These are phyloP conservation scores for Melieria crassipennis DNA, from an alignment of 2,888 invertebrate species.

Conservation along the genomic window DNA sequence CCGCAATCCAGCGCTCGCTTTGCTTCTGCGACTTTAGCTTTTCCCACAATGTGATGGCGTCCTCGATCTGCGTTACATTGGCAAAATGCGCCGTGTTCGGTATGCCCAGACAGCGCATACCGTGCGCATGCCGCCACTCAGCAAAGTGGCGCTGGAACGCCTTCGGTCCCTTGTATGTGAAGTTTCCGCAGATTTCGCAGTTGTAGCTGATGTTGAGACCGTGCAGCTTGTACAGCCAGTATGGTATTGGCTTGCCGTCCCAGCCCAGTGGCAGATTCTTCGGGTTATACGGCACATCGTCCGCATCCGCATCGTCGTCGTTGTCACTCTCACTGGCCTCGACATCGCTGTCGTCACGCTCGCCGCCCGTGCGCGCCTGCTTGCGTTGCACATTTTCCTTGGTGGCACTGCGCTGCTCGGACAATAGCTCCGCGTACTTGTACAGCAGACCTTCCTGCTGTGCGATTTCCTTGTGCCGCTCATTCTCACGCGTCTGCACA, in stretches of 20 bases:
- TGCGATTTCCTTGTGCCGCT: conserved; percentile 87
- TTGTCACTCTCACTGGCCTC: conserved; percentile 83
- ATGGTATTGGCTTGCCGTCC: conserved; percentile 96
- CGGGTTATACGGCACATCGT: conserved; percentile 98
- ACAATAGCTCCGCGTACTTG: conserved; percentile 83
- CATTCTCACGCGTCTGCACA: conserved; percentile 71
- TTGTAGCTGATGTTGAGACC: conserved; percentile 98
- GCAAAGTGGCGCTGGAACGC: conserved; percentile 99
- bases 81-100: conserved; percentile 99
- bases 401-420: conserved; percentile 87
- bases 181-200: conserved; percentile 99
- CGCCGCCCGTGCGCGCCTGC: conserved; percentile 94
- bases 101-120: conserved; percentile 98
- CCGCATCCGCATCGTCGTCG: conserved; percentile 85
- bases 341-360: conserved; percentile 90
- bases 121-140: conserved; percentile 88
- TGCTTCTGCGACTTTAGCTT: conserved; percentile 96
- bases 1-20: conserved; percentile 94
- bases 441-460: conserved; percentile 91
- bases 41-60: conserved; percentile 97
- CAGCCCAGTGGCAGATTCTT: conserved; percentile 99
- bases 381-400: conserved; percentile 99
- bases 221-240: conserved; percentile 99
- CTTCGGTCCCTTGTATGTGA: conserved; percentile 98
- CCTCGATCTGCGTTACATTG: conserved; percentile 98